These are phyloP conservation scores for Speoplatyrhinus poulsoni DNA, from an alignment of 2,113 vertebrate genomes.

Conservation along the genomic window DNA sequence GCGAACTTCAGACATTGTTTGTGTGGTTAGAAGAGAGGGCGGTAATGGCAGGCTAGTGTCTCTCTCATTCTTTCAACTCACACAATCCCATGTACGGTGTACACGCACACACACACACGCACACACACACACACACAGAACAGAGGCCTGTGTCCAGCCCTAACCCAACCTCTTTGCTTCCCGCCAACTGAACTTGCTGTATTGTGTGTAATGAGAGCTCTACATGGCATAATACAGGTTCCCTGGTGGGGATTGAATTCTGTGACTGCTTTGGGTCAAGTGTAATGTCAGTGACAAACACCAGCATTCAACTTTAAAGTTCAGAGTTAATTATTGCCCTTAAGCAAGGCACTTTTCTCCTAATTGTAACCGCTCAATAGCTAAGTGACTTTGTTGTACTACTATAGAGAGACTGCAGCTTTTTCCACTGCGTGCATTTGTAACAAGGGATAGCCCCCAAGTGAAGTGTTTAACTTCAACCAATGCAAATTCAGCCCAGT, in stretches of 20 bases:
- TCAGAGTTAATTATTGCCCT: constrained; percentile 3
- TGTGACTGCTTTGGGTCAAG: background rate
- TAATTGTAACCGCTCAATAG: background rate
- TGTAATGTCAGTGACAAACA: background rate
- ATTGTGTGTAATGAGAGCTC: constrained; percentile 11
- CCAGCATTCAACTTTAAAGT: background rate
- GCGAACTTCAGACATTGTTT: constrained; percentile 38
- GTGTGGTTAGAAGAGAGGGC: constrained; percentile 27
- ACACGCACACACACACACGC: background rate
- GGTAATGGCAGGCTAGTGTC: constrained; percentile 44
- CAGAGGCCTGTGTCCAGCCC: constrained; percentile 24
- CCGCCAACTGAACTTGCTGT: constrained; percentile 21
- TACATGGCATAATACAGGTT: background rate
- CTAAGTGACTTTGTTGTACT: background rate
- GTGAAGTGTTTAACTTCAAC: constrained; percentile 6
- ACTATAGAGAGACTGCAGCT: background rate
- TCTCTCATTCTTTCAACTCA: constrained; percentile 33
- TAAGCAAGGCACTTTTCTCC: background rate
- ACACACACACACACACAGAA: constrained; percentile 10
- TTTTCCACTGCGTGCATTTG: background rate
- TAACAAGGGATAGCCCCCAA: background rate
- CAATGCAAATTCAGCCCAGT: background rate
- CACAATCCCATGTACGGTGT: background rate
- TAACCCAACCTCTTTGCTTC: constrained; percentile 30
- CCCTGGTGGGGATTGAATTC: constrained; percentile 1